These are phyloP conservation scores for Chionomys nivalis DNA, from an alignment of 2,113 vertebrate species.

Conservation along the genomic window DNA sequence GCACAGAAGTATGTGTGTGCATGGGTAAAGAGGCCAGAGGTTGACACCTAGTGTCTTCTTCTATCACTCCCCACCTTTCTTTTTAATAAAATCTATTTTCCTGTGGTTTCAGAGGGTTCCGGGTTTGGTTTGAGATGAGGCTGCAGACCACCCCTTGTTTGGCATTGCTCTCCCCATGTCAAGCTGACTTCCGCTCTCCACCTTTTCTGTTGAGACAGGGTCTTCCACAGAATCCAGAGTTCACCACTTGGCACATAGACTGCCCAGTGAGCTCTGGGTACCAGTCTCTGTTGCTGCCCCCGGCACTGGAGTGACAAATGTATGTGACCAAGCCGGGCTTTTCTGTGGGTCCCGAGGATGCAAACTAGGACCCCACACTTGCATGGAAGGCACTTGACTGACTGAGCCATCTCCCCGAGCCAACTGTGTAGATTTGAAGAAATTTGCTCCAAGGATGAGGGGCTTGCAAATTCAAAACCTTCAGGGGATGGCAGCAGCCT, in stretches of 20 bases:
- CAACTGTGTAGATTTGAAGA: neutral
- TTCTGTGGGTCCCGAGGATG: neutral
- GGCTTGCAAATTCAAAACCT: neutral
- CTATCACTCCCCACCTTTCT: neutral
- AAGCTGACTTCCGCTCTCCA: neutral
- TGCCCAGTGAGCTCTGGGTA: neutral
- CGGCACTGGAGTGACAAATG: neutral
- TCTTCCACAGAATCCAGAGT: neutral
- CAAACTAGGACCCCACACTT: neutral
- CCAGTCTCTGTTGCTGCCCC: neutral
- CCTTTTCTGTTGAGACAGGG: neutral
- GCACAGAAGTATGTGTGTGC: neutral
- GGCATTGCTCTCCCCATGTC: neutral
- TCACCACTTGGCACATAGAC: too few species aligned
- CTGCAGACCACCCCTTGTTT: neutral
- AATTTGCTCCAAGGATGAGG: neutral
- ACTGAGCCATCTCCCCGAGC: neutral
- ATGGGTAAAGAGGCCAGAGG: neutral
- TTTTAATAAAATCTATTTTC: neutral
- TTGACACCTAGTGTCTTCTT: neutral
- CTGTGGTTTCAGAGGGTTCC: neutral
- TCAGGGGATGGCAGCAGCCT: neutral
- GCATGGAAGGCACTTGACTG: too few species aligned
- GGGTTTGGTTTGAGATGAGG: neutral
- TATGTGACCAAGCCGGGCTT: neutral